Percentiles rank a stretch among this genome's conserved stretches.
phyloP scores from a whole-genome alignment of 2,113 vertebrate genomes.

The Gobiocypris rarus region DNA sequence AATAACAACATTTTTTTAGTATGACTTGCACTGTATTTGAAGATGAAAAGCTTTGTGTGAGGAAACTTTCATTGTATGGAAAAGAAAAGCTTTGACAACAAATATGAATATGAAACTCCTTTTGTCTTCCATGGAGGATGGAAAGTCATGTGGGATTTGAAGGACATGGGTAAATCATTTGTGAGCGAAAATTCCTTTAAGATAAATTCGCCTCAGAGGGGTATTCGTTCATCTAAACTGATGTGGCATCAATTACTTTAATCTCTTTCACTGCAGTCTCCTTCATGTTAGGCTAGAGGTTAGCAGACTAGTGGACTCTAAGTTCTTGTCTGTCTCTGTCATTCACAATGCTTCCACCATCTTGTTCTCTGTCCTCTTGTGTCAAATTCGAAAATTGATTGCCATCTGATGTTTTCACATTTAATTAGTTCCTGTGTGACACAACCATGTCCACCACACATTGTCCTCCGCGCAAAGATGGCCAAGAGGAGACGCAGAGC shows the following conservation, averaged over 20 bases:
- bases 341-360: slow-evolving; percentile 29
- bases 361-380: slow-evolving; percentile 34
- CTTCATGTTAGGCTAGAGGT: slow-evolving; percentile 37
- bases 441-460: slow-evolving; percentile 15
- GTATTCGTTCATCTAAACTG: slow-evolving; percentile 22
- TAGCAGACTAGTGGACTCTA: slow-evolving; percentile 1
- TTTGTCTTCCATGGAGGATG: background rate
- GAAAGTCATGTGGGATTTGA: background rate
- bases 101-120: background rate
- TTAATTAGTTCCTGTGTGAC: slow-evolving; percentile 58
- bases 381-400: slow-evolving; percentile 52
- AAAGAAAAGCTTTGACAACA: background rate
- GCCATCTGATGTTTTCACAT: slow-evolving; percentile 44
- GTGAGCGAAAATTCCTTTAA: background rate
- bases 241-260: slow-evolving; percentile 20
- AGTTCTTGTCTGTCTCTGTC: slow-evolving; percentile 30
- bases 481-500: background rate
- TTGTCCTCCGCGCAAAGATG: background rate
- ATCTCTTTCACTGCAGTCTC: slow-evolving; percentile 12
- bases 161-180: slow-evolving; percentile 12
- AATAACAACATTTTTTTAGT: too few relatives aligned
- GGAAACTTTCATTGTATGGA: background rate
- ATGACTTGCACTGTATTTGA: background rate
- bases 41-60: background rate
- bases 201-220: slow-evolving; percentile 16